Evolutionary conservation across 2,113 vertebrate genomes (phyloP), one percentile per base, ranked within the genome.

Genomic region (Vidua macroura): DNA sequence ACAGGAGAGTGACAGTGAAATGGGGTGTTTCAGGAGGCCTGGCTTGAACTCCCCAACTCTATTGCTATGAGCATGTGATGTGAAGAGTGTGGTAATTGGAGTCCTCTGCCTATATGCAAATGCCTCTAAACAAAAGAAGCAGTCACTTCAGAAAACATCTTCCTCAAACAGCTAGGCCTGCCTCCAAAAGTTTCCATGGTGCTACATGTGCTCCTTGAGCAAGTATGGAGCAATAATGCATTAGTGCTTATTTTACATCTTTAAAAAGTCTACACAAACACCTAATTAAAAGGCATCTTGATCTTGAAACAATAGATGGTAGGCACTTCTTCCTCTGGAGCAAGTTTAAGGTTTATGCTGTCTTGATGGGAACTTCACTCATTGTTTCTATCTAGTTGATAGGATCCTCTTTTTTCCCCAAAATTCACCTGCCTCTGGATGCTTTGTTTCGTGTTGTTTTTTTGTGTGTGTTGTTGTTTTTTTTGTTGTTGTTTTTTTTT

Each of bases 211-310:
- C 41, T 92, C 7, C 39, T 83, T 76, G 52, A 86, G 72, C 75
- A 64, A 66, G 72, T 69, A 43, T 90, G 92, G 94, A 92, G 92
- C 88, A 97, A 49, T 83, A 62, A 76, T 21, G 6, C 0, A 0
- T 68, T 74, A 33, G 39, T 2, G 8, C 59, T 90, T 73, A 70
- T 41, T 94, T 86, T 62, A 24, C 15, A 15, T 75, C 63, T 93
- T 75, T 68, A 46, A 72, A 95, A 94, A 64, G 56, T 68, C 77
- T 72, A 37, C 53, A 58, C 35, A 63, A 90, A 80, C 62, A 17
- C 60, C 82, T 87, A 80, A 83, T 95, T 95, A 77, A 93, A 96
- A 77, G 51, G 77, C 66, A 96, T 97, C 84, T 97, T 91, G 69
- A 94, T 97, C 95, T 92, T 69, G 46, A 82, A 81, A 88, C 51